A percentile compares a stretch with the other conserved stretches of the same genome.
Conservation (phyloP, 1,140 invertebrate genomes). For the Elymnias hypermnestra region DNA sequence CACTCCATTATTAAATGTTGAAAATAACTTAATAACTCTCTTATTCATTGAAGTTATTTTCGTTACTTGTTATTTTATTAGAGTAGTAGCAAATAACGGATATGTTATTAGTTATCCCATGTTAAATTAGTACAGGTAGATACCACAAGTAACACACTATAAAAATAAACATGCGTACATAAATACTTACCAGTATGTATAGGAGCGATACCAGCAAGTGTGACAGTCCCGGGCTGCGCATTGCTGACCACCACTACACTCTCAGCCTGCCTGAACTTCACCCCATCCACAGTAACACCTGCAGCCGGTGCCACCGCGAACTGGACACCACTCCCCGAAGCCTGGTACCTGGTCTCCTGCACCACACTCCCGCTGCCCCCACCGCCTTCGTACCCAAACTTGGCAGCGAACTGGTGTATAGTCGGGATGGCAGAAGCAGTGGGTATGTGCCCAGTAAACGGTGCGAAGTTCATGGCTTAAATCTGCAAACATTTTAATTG, state of each 20-base stretch:
- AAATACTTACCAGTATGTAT: constrained; percentile 50
- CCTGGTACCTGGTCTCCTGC: constrained; percentile 55
- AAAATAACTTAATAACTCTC: too few relatives aligned
- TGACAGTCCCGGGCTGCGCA: constrained; percentile 57
- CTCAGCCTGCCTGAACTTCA: constrained; percentile 71
- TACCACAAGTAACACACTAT: background rate
- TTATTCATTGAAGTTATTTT: too few relatives aligned
- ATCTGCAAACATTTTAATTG: constrained; percentile 43
- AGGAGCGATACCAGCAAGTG: constrained; percentile 47
- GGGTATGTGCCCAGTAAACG: constrained; percentile 60
- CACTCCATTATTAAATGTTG: too few relatives aligned
- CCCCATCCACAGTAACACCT: constrained; percentile 60
- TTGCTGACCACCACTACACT: constrained; percentile 65
- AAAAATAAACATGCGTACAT: background rate
- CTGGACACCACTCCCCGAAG: constrained; percentile 37
- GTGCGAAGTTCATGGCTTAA: constrained; percentile 57
- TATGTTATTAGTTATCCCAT: too few relatives aligned
- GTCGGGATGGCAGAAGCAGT: constrained; percentile 48
- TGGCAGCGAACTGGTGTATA: constrained; percentile 66
- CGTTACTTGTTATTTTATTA: too few relatives aligned
- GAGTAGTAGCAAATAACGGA: too few relatives aligned
- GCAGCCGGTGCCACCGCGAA: constrained; percentile 44
- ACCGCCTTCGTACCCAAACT: constrained; percentile 58
- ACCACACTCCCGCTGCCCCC: constrained; percentile 39
- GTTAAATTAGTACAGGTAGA: too few relatives aligned